Conservation (phyloP, 2,797 vertebrate genomes). For the Tokudaia muenninki region DNA sequence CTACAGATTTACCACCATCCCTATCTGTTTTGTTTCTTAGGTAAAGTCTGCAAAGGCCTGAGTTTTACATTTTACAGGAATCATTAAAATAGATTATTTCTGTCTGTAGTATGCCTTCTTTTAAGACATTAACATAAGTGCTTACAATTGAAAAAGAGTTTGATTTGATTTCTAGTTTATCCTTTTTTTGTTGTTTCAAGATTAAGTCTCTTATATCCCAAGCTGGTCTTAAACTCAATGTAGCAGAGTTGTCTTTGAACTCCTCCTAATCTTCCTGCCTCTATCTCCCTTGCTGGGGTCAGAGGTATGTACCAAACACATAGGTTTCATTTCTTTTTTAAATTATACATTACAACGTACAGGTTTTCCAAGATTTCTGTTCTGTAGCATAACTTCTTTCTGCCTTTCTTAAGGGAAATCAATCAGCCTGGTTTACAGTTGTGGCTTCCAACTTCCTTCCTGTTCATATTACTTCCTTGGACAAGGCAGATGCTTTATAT, state of each 20-base stretch:
- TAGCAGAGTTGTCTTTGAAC: background rate
- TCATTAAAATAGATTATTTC: background rate
- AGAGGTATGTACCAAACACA: background rate
- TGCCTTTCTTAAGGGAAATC: slow-evolving; percentile 89
- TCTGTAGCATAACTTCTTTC: slow-evolving; percentile 1
- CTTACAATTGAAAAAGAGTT: background rate
- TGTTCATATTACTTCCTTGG: slow-evolving; percentile 91
- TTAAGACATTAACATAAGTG: background rate
- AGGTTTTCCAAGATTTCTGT: slow-evolving; percentile 40
- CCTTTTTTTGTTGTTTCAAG: background rate
- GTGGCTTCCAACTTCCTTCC: slow-evolving; percentile 92
- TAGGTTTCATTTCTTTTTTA: background rate
- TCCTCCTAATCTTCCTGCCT: background rate
- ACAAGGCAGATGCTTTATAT: slow-evolving; percentile 91
- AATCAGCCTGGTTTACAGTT: slow-evolving; percentile 94
- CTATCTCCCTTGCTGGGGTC: background rate
- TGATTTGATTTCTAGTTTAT: background rate
- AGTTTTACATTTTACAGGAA: background rate
- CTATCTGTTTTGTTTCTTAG: background rate
- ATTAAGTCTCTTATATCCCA: background rate
- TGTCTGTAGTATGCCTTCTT: background rate
- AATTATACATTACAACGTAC: background rate
- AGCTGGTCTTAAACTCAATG: background rate
- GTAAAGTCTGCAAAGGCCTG: background rate
- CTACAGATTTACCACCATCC: background rate